Evolutionary conservation across 2,113 vertebrate genomes (phyloP), one percentile per base, ranked within the genome.

Genomic region (Urocynchramus pylzowi): DNA sequence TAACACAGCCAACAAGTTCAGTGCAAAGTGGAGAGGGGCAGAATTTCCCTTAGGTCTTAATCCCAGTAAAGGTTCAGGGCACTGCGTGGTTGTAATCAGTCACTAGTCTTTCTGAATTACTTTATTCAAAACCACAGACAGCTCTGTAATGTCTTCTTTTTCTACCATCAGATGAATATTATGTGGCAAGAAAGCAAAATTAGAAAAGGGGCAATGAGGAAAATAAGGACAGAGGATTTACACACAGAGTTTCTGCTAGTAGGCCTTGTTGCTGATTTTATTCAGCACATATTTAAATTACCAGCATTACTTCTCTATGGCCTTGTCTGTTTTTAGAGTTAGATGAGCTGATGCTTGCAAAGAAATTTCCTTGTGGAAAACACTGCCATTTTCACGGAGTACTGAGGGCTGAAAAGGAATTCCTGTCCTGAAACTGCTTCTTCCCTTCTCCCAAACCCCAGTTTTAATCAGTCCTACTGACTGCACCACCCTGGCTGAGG

Each of bases 21-120:
- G 49, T 77, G 63, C 7, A 14, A 93, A 90, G 78, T 60, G 56
- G 60, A 93, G 59, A 71, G 83, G 52, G 41, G 41, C 26, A 89
- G 71, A 95, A 90, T 78, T 93, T 89, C 95, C 92, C 90, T 90
- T 49, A 57, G 88, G 88, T 88, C 90, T 86, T 70, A 73, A 76
- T 80, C 61, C n/a, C 74, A 54, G 30, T 22, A 42, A 87, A 83
- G 39, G 70, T 85, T 94, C 54, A 70, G 59, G 67, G 71, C 87
- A 74, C 33, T 69, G 61, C 7, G 45, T 45, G 28, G 53, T 42
- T 81, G 57, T 33, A 81, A 94, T 90, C 88, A 90, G 60, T 93
- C 93, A 78, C 68, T 92, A 95, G 90, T 93, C 92, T 75, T 87
- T 75, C 73, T 92, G 90, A 90, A 96, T 96, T 93, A 81, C 44